Conservation (phyloP, 1,140 invertebrate species). For the Zaprionus taronus region DNA sequence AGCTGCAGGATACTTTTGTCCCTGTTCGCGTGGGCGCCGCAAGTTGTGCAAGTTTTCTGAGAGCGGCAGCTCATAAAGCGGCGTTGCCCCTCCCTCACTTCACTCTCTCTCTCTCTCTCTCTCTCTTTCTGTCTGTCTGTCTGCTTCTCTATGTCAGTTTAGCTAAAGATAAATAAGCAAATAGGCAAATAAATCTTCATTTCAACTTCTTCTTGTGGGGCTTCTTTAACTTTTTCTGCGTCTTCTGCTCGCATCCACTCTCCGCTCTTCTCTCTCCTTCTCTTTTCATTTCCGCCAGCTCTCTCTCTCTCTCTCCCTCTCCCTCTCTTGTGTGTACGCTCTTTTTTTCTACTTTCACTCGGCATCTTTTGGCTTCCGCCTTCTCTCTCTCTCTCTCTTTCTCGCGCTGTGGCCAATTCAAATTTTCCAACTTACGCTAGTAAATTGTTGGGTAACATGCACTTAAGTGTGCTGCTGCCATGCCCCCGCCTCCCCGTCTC, state of each 20-base stretch:
- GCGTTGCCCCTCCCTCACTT: slow-evolving; percentile 8
- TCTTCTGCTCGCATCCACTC: not conserved
- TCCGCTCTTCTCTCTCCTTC: not conserved
- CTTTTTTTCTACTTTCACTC: slow-evolving; percentile 33
- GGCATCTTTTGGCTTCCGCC: slow-evolving; percentile 18
- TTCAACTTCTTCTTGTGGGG: slow-evolving; percentile 73
- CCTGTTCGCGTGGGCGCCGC: slow-evolving; percentile 10
- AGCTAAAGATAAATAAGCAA: slow-evolving; percentile 79
- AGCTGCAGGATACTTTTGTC: slow-evolving; percentile 32
- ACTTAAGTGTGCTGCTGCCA: slow-evolving; percentile 66
- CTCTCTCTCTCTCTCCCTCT: not conserved
- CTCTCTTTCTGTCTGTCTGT: not conserved
- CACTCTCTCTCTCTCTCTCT: not conserved
- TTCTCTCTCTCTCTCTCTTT: slow-evolving; percentile 6
- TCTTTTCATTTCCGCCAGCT: slow-evolving; percentile 2
- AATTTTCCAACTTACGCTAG: slow-evolving; percentile 77
- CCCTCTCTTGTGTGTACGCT: not conserved
- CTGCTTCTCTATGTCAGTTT: slow-evolving; percentile 36
- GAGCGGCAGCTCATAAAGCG: slow-evolving; percentile 49
- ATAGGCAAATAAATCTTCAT: slow-evolving; percentile 82
- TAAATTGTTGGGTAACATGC: slow-evolving; percentile 82
- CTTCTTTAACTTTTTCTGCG: slow-evolving; percentile 46
- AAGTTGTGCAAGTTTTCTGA: slow-evolving; percentile 45
- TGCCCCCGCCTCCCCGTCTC: not conserved
- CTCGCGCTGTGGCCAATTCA: slow-evolving; percentile 61